phyloP scores from a whole-genome alignment of 2,797 vertebrate genomes.

The Sebastes trivittatus region DNA sequence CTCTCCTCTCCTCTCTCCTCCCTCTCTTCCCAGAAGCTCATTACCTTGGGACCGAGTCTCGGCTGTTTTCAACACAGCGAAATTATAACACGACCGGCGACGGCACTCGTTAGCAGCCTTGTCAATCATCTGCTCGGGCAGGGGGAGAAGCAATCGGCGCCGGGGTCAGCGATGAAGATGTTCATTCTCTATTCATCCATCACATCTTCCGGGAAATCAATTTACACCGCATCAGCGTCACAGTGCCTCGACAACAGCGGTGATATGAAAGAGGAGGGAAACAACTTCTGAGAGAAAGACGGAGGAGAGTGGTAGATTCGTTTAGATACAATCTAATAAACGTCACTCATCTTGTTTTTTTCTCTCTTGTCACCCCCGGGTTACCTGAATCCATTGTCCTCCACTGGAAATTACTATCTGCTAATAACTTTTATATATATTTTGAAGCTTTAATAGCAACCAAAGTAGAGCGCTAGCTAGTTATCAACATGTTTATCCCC shows the following conservation, averaged over 20 bases:
- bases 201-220: constrained; percentile 82
- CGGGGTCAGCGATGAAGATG: constrained; percentile 81
- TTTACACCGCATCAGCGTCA: constrained; percentile 81
- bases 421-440: constrained; percentile 42
- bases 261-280: constrained; percentile 69
- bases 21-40: constrained; percentile 64
- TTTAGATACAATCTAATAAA: constrained; percentile 75
- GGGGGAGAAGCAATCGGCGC: constrained; percentile 70
- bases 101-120: constrained; percentile 82
- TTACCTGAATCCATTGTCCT: constrained; percentile 46
- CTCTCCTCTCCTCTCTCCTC: constrained; percentile 43
- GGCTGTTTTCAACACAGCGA: constrained; percentile 66
- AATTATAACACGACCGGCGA: constrained; percentile 78
- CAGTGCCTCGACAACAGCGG: constrained; percentile 59
- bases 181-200: constrained; percentile 83
- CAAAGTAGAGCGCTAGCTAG: neutral
- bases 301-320: constrained; percentile 48
- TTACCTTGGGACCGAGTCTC: constrained; percentile 65
- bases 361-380: constrained; percentile 11
- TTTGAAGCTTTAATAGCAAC: constrained; percentile 5
- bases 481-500: constrained; percentile 15
- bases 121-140: constrained; percentile 76
- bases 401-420: constrained; percentile 35
- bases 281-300: constrained; percentile 66
- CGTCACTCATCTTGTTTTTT: constrained; percentile 67